A percentile compares a stretch with the other conserved stretches of the same genome.
These are phyloP conservation scores for Neoascia interrupta DNA, from an alignment of 2,888 invertebrate genomes.

Conservation along the genomic window DNA sequence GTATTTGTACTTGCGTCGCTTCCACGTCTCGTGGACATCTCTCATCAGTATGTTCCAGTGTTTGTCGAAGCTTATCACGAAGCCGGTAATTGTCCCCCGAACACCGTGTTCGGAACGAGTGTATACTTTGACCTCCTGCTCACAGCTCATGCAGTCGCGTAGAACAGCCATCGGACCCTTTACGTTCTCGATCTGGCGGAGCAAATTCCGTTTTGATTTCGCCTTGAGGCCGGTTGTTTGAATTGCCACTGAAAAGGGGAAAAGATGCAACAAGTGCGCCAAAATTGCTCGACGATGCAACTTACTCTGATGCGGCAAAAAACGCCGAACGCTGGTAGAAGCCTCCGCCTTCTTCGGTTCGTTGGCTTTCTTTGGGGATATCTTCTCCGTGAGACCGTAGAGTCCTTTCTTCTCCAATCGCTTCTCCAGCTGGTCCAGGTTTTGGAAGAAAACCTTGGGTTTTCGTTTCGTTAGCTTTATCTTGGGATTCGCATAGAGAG, in stretches of 20 bases:
- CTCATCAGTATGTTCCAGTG: conserved; percentile 94
- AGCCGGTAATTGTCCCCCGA: conserved; percentile 89
- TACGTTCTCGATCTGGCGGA: conserved; percentile 79
- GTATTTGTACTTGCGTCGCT: conserved; percentile 81
- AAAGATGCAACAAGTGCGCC: conserved; percentile 37
- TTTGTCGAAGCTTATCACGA: conserved; percentile 92
- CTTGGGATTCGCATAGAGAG: conserved; percentile 82
- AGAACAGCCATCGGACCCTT: conserved; percentile 84
- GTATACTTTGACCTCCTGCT: conserved; percentile 77
- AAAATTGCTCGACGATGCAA: neutral
- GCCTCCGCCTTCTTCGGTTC: conserved; percentile 41
- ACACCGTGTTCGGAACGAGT: conserved; percentile 87
- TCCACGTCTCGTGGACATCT: conserved; percentile 92
- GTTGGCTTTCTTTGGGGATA: neutral
- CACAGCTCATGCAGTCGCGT: conserved; percentile 79
- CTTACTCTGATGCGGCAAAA: conserved; percentile 80
- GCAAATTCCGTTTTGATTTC: conserved; percentile 24
- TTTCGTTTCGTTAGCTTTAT: conserved; percentile 80
- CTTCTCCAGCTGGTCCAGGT: conserved; percentile 83
- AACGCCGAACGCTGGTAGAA: conserved; percentile 74
- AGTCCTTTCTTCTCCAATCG: conserved; percentile 77
- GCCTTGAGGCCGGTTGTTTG: conserved; percentile 56
- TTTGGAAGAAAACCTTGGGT: conserved; percentile 85
- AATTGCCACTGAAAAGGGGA: conserved; percentile 75
- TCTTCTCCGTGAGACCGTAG: conserved; percentile 69